A percentile compares a stretch with the other conserved stretches of the same genome.
These are phyloP conservation scores for Agriopis marginaria DNA, from an alignment of 2,888 invertebrate species.

Conservation along the genomic window DNA sequence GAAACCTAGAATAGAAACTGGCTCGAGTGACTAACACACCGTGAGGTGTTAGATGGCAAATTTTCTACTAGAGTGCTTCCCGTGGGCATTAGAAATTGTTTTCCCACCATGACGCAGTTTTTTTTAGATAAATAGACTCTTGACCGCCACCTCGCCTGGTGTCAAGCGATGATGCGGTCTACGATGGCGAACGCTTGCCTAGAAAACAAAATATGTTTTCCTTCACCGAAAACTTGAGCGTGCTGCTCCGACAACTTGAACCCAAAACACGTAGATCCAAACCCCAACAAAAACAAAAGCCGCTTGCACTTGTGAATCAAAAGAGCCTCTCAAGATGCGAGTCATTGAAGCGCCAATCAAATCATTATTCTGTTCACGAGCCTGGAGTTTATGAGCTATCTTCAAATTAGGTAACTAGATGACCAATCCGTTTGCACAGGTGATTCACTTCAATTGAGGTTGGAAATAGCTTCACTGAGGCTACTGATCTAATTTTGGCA, in stretches of 20 bases:
- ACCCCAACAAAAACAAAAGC: neutral
- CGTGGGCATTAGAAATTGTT: no score
- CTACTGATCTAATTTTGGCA: neutral
- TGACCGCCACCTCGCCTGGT: no score
- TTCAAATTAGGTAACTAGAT: constrained; percentile 27
- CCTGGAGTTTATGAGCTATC: constrained; percentile 16
- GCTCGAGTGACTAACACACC: no score
- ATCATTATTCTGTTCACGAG: constrained; percentile 29
- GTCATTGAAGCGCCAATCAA: constrained; percentile 35
- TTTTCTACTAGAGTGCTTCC: no score
- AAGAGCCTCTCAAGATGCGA: constrained; percentile 1
- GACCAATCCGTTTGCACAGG: constrained; percentile 7
- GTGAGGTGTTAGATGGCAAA: no score
- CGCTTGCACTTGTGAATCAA: neutral
- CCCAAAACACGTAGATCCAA: neutral
- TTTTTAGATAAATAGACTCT: no score
- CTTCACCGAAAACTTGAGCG: no score
- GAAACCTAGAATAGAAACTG: no score
- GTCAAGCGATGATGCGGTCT: no score
- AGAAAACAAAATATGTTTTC: no score
- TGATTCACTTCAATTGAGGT: constrained; percentile 32
- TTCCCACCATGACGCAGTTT: no score
- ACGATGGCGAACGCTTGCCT: no score
- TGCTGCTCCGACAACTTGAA: neutral
- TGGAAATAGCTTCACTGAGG: constrained; percentile 19